phyloP scores from a whole-genome alignment of 2,888 invertebrate species.

The Eulithis prunata region DNA sequence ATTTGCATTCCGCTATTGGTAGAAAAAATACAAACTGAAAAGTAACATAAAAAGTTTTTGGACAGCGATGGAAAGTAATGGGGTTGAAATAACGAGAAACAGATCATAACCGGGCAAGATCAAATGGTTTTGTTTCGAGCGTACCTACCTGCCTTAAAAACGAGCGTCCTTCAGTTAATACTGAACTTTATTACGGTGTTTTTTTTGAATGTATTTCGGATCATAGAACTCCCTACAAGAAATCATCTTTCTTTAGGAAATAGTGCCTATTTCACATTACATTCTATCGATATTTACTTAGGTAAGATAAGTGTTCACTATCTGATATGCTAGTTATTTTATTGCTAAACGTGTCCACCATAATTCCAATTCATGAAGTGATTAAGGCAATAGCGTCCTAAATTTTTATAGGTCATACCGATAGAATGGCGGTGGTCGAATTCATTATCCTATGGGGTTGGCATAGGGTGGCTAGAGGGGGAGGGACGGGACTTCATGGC shows the following conservation, averaged over 20 bases:
- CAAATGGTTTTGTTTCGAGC: constrained; percentile 19
- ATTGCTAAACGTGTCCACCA: constrained; percentile 20
- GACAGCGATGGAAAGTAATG: constrained; percentile 30
- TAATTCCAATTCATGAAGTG: constrained; percentile 53
- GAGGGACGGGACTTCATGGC: constrained; percentile 69
- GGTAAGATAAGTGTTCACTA: not conserved
- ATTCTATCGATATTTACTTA: not conserved
- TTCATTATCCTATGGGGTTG: constrained; percentile 76
- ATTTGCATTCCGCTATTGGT: constrained; percentile 51
- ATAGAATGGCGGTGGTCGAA: constrained; percentile 72
- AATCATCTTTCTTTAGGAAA: not conserved
- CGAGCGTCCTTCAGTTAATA: not conserved
- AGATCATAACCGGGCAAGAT: constrained; percentile 34
- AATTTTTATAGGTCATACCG: constrained; percentile 77
- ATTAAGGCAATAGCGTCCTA: constrained; percentile 67
- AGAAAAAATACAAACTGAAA: constrained; percentile 43
- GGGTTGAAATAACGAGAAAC: constrained; percentile 38
- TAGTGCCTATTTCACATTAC: not conserved
- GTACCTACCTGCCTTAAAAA: constrained; percentile 12
- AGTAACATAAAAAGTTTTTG: constrained; percentile 40
- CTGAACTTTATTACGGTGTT: not conserved
- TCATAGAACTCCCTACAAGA: not conserved
- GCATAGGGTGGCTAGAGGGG: constrained; percentile 49
- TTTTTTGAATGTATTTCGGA: not conserved
- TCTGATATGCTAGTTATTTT: constrained; percentile 10